These are phyloP conservation scores for Volucella inflata DNA, from an alignment of 2,888 invertebrate species.

Conservation along the genomic window DNA sequence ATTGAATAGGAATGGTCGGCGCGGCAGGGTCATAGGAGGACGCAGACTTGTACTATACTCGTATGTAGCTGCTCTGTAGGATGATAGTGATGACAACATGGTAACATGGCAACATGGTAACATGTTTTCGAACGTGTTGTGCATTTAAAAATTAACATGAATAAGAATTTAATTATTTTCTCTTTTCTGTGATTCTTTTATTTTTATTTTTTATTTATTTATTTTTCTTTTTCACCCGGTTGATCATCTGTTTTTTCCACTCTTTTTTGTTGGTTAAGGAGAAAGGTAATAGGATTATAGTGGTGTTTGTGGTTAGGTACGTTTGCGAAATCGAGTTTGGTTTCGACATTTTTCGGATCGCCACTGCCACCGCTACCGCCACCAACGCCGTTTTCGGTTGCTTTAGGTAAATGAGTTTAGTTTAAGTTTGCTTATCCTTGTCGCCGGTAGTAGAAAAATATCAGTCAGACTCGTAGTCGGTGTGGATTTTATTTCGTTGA, in stretches of 20 bases:
- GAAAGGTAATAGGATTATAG: slow-evolving; percentile 46
- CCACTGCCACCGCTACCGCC: too few species aligned
- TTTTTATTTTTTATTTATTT: too few species aligned
- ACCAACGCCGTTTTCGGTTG: neutral
- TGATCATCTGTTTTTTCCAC: slow-evolving; percentile 35
- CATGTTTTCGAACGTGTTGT: slow-evolving; percentile 53
- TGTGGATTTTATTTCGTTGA: neutral
- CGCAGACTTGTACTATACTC: slow-evolving; percentile 13
- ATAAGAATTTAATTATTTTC: slow-evolving; percentile 58
- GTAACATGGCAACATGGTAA: slow-evolving; percentile 50
- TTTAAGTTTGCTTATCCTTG: slow-evolving; percentile 41
- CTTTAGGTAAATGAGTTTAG: slow-evolving; percentile 7
- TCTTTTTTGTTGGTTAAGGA: neutral
- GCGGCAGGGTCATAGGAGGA: slow-evolving; percentile 25
- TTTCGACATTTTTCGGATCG: neutral
- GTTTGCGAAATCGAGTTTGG: slow-evolving; percentile 26
- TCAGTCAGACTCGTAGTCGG: neutral
- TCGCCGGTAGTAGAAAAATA: slow-evolving; percentile 16
- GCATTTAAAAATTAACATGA: slow-evolving; percentile 55
- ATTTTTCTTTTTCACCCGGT: neutral
- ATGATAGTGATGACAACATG: slow-evolving; percentile 55
- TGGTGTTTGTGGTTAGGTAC: slow-evolving; percentile 3
- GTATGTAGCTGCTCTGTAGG: slow-evolving; percentile 1
- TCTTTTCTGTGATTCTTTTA: neutral
- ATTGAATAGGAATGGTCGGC: too few species aligned